A percentile compares a stretch with the other conserved stretches of the same genome.
These are phyloP conservation scores for Chascanopsetta lugubris DNA, from an alignment of 2,113 vertebrate species.

Conservation along the genomic window DNA sequence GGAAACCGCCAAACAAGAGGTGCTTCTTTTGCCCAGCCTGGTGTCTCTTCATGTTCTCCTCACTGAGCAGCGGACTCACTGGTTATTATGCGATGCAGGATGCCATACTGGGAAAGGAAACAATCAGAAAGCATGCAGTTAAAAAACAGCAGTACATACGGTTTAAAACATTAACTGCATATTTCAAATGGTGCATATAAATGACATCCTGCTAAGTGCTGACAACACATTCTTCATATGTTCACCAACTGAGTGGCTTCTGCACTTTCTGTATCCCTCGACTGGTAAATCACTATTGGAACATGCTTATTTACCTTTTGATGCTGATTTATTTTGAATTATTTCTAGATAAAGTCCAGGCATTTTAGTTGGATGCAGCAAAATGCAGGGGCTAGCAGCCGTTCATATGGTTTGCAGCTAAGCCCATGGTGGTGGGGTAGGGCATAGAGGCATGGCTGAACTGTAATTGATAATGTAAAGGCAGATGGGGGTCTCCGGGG, in stretches of 20 bases:
- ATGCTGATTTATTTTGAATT: neutral
- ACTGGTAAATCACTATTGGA: neutral
- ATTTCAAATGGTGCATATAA: neutral
- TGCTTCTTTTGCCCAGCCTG: slow-evolving; percentile 37
- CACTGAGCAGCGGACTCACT: slow-evolving; percentile 7
- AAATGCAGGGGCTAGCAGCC: slow-evolving; percentile 57
- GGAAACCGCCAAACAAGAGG: slow-evolving; percentile 79
- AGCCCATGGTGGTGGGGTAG: slow-evolving; percentile 5
- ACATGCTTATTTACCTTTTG: neutral
- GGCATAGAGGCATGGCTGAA: slow-evolving; percentile 85
- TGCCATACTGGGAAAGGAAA: slow-evolving; percentile 3
- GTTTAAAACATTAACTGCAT: neutral
- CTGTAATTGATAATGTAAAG: slow-evolving; percentile 98
- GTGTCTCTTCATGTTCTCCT: slow-evolving; percentile 6
- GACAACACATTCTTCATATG: neutral
- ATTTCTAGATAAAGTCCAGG: slow-evolving; percentile 7
- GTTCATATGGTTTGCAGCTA: neutral
- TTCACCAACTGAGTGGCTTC: neutral
- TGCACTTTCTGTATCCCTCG: neutral
- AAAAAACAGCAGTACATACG: neutral
- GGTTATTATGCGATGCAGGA: slow-evolving; percentile 10
- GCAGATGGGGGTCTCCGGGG: slow-evolving; percentile 97
- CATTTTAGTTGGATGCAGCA: slow-evolving; percentile 70
- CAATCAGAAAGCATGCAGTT: slow-evolving; percentile 1
- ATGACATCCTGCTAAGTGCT: neutral